These are phyloP conservation scores for Charadrius vociferus DNA, from an alignment of 2,113 vertebrate species.

Conservation along the genomic window DNA sequence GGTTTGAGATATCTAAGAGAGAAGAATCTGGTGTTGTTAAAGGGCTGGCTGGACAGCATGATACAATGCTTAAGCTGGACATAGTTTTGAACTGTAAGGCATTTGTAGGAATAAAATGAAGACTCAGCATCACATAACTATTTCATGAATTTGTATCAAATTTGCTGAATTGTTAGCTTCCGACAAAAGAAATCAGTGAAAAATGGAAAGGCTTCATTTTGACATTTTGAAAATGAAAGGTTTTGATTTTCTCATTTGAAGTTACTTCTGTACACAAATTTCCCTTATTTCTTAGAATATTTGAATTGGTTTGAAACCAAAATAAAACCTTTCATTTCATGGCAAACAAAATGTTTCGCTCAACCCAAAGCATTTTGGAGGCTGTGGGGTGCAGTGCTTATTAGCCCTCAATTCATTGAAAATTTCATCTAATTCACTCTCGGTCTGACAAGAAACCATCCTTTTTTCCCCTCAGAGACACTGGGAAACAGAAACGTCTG, in stretches of 20 bases:
- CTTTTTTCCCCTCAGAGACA: not conserved
- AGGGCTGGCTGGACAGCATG: not conserved
- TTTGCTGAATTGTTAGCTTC: constrained; percentile 63
- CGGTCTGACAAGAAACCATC: not conserved
- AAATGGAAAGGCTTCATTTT: constrained; percentile 58
- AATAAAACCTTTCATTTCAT: constrained; percentile 16
- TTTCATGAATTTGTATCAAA: constrained; percentile 57
- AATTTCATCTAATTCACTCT: constrained; percentile 12
- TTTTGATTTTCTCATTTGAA: constrained; percentile 59
- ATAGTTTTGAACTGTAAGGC: not conserved
- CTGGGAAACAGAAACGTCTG: not conserved
- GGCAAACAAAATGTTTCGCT: constrained; percentile 30
- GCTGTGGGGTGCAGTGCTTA: not conserved
- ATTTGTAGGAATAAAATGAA: constrained; percentile 46
- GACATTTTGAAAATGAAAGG: constrained; percentile 61
- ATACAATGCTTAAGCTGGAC: constrained; percentile 8
- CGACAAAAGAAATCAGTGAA: constrained; percentile 66
- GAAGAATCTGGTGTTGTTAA: not conserved
- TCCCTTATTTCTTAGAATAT: constrained; percentile 31
- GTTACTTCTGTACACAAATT: constrained; percentile 42
- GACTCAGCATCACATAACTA: constrained; percentile 58
- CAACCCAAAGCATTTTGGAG: not conserved
- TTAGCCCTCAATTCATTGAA: constrained; percentile 29
- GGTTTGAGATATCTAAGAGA: not conserved
- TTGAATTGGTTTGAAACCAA: constrained; percentile 50